Evolutionary conservation across 2,113 vertebrate genomes (phyloP).

Genomic region (Mormyrus lacerda): DNA sequence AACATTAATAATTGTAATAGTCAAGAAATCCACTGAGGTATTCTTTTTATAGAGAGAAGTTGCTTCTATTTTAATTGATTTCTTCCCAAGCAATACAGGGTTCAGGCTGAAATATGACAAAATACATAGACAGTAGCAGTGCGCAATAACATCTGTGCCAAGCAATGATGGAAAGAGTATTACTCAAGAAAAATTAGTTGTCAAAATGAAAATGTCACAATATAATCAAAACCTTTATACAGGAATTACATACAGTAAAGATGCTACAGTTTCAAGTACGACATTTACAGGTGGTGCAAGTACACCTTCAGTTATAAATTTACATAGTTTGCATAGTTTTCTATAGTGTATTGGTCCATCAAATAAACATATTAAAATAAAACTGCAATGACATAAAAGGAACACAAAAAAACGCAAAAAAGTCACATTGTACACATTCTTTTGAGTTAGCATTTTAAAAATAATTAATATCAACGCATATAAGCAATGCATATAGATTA

Average conservation of each 20-base stretch:
- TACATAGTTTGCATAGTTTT: neutral
- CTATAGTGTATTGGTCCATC: neutral
- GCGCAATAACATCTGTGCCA: neutral
- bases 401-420: neutral
- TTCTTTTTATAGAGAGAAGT: neutral
- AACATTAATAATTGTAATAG: neutral
- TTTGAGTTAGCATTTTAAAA: neutral
- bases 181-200: neutral
- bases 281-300: neutral
- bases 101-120: neutral
- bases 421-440: neutral
- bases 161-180: neutral
- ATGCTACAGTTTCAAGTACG: neutral
- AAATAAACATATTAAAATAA: neutral
- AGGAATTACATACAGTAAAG: neutral
- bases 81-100: neutral
- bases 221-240: neutral
- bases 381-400: neutral
- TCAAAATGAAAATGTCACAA: neutral
- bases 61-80: neutral
- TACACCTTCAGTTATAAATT: neutral
- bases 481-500: neutral
- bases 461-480: neutral
- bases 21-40: neutral
- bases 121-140: neutral